Percentiles rank a stretch among this genome's conserved stretches.
These are phyloP conservation scores for Amphipyra tragopoginis DNA, from an alignment of 2,888 invertebrate genomes.

Conservation along the genomic window DNA sequence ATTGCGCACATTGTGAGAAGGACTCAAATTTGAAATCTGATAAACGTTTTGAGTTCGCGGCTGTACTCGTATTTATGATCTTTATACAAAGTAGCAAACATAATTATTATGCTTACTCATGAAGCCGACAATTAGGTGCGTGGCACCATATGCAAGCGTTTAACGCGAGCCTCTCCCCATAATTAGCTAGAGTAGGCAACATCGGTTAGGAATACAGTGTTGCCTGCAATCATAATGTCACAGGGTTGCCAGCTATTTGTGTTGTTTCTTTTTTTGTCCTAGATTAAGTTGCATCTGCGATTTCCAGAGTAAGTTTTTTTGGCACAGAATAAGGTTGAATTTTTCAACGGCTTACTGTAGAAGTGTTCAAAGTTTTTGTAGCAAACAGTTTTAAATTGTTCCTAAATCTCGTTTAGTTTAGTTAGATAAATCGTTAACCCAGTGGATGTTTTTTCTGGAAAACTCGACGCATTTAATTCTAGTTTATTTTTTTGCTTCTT, in stretches of 20 bases:
- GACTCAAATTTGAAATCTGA: too few species aligned
- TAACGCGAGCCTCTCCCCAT: slow-evolving; percentile 23
- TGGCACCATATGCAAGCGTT: slow-evolving; percentile 48
- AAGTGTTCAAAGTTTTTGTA: slow-evolving; percentile 41
- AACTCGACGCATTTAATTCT: slow-evolving; percentile 8
- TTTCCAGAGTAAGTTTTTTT: slow-evolving; percentile 32
- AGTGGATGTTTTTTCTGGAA: slow-evolving; percentile 20
- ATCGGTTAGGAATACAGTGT: slow-evolving; percentile 16
- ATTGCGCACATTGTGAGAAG: too few species aligned
- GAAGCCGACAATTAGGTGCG: slow-evolving; percentile 19
- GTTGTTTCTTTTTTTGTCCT: slow-evolving; percentile 22
- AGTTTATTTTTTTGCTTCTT: slow-evolving; percentile 3
- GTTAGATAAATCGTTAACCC: slow-evolving; percentile 44
- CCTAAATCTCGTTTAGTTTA: slow-evolving; percentile 45
- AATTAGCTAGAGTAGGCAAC: slow-evolving; percentile 31
- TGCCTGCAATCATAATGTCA: slow-evolving; percentile 21
- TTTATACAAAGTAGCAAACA: slow-evolving; percentile 6
- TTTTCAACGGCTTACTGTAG: slow-evolving; percentile 24
- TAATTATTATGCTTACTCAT: slow-evolving; percentile 24
- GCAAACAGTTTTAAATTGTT: slow-evolving; percentile 46
- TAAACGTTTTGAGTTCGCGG: too few species aligned
- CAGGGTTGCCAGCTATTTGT: slow-evolving; percentile 31
- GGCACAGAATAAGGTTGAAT: slow-evolving; percentile 31
- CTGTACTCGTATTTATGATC: not conserved
- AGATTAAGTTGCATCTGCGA: slow-evolving; percentile 26